Evolutionary conservation across 1,140 invertebrate genomes (phyloP), one percentile per base, ranked within the genome.

Genomic region (Phthorimaea operculella): DNA sequence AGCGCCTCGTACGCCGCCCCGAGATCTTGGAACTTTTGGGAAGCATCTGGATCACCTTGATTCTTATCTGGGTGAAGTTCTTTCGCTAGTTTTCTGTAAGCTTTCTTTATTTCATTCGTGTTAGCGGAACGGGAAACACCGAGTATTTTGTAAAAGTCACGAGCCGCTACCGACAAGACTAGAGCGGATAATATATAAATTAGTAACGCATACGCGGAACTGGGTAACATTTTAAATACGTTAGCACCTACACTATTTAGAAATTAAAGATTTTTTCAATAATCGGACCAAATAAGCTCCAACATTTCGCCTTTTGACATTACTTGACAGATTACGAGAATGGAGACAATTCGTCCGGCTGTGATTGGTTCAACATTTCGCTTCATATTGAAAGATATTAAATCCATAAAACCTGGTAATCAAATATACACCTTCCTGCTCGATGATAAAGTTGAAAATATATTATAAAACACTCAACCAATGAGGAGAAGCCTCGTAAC

Each of bases 61-160:
- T 99, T 99, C 79, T 98, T 98, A 75, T 99, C 98, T 14, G 98
- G 98, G 91, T 99, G 98, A 42, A 98, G 82, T 84, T 98, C 95
- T 87, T 98, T 99, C 0, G 98, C 98, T 79, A 97, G 80, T 68
- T 91, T 93, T 69, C 98, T 89, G 76, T 99, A 99, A 3, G 97
- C 97, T 87, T 99, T 98, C 85, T 99, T 99, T 42, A 99, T 96
- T 84, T 98, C 93, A 87, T 99, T 96, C 49, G 91, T 90, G 68
- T 88, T 94, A 15, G 98, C 98, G 76, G 88, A 90, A 79, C 89
- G 91, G 15, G 91, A 86, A 60, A 99, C 90, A 67, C 94, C 92
- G 34, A 99, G 88, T 75, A 99, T 99, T 70, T 91, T 89, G 87
- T 99, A 99, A 87, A 99, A 99, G 84, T 99, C 97, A 76, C 97